phyloP scores from a whole-genome alignment of 2,113 vertebrate genomes.

The Ictidomys tridecemlineatus region DNA sequence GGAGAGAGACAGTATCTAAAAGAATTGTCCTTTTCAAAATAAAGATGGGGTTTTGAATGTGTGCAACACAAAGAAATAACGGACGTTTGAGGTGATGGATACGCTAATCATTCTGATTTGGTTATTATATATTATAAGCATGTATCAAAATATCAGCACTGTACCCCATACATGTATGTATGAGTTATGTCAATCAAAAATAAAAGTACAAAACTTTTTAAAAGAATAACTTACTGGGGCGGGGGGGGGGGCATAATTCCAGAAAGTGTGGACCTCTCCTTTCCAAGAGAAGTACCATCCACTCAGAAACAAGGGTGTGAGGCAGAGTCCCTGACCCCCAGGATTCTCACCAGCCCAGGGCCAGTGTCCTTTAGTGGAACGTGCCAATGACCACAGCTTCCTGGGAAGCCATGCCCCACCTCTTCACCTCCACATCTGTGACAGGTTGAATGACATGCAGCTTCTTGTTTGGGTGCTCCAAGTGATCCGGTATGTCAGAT shows the following conservation, averaged over 20 bases:
- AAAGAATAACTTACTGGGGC: too few species aligned
- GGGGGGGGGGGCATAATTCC: neutral
- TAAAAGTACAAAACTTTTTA: too few species aligned
- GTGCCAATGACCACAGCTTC: neutral
- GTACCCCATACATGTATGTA: too few species aligned
- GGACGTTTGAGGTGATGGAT: neutral
- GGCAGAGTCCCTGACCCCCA: neutral
- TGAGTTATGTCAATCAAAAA: too few species aligned
- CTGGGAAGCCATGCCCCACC: neutral
- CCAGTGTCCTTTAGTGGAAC: neutral
- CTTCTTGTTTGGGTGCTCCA: neutral
- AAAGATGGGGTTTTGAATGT: neutral
- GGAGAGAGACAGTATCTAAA: neutral
- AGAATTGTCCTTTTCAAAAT: too few species aligned
- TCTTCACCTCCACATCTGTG: neutral
- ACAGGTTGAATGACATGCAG: neutral
- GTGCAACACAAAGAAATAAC: neutral
- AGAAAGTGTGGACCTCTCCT: neutral
- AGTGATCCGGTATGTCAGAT: constrained; percentile 55
- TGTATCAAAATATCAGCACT: too few species aligned
- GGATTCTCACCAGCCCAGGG: neutral
- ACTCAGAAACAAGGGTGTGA: neutral
- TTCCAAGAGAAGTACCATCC: neutral
- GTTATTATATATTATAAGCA: too few species aligned
- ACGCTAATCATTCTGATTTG: too few species aligned